Evolutionary conservation across 35 echinoderm and acorn worm genomes (phyloP).

Genomic region (Anneissia japonica): DNA sequence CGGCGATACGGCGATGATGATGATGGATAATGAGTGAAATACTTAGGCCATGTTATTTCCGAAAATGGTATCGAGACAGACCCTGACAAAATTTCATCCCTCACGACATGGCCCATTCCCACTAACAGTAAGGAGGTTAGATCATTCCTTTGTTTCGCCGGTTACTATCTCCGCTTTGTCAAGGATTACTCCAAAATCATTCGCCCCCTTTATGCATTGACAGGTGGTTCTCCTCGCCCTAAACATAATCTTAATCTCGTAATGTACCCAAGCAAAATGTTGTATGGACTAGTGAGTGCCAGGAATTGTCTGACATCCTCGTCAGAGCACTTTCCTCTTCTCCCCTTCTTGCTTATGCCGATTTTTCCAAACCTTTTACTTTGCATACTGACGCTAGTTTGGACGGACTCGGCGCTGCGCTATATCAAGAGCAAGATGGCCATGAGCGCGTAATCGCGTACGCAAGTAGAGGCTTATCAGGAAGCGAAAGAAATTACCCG

Average conservation of each 20-base stretch:
- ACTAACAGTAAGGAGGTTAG: slow-evolving; percentile 13
- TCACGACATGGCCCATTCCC: not conserved
- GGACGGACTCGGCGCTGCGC: not conserved
- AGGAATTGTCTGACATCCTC: slow-evolving; percentile 34
- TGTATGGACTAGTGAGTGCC: slow-evolving; percentile 39
- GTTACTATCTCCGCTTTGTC: slow-evolving; percentile 38
- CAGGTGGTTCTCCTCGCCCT: not conserved
- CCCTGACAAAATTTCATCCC: not conserved
- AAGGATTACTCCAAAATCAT: slow-evolving; percentile 52
- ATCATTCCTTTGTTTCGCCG: slow-evolving; percentile 35
- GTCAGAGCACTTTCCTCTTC: slow-evolving; percentile 16
- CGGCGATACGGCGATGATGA: too few relatives aligned
- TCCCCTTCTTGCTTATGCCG: slow-evolving; percentile 17
- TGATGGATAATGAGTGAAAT: too few relatives aligned
- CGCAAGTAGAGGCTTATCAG: slow-evolving; percentile 35
- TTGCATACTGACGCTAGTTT: not conserved
- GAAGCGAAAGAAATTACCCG: slow-evolving; percentile 29
- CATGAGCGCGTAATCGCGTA: slow-evolving; percentile 35
- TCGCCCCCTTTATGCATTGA: not conserved
- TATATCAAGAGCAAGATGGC: slow-evolving; percentile 20
- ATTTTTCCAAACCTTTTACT: not conserved
- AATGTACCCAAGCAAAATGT: not conserved
- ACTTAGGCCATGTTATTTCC: slow-evolving; percentile 35
- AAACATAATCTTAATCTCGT: too few relatives aligned
- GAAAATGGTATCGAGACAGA: not conserved